phyloP scores from a whole-genome alignment of 2,888 invertebrate species.

The Lasioglossum leucozonium region DNA sequence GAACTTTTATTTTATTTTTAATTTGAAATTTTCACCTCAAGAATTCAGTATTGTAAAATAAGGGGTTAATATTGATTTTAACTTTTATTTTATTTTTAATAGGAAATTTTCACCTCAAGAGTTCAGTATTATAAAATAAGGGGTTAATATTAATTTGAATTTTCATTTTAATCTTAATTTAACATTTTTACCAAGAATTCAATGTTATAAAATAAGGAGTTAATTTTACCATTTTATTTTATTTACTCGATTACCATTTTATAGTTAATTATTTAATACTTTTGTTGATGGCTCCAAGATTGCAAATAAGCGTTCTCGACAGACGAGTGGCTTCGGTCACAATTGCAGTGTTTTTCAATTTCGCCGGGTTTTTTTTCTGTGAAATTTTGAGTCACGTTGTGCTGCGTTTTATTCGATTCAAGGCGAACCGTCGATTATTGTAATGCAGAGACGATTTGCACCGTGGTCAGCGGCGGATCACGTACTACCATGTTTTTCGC shows the following conservation, averaged over 20 bases:
- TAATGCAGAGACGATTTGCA: slow-evolving; percentile 6
- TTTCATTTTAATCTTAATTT: not conserved
- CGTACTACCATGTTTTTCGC: slow-evolving; percentile 24
- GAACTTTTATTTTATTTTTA: not conserved
- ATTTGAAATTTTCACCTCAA: not conserved
- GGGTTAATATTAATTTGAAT: not conserved
- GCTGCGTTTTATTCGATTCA: slow-evolving; percentile 11
- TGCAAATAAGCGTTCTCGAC: not conserved
- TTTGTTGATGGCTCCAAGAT: not conserved
- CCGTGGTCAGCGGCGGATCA: slow-evolving; percentile 40
- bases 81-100: no score
- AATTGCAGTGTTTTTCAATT: not conserved
- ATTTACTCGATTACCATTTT: no score
- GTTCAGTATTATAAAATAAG: not conserved
- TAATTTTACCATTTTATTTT: no score
- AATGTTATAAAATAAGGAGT: not conserved
- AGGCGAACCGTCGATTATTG: slow-evolving; percentile 20
- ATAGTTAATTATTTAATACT: no score
- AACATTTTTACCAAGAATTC: not conserved
- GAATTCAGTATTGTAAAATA: no score
- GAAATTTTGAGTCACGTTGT: slow-evolving; percentile 34
- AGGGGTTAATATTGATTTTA: no score
- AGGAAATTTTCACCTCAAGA: not conserved
- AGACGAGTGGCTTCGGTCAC: not conserved
- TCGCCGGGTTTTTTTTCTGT: not conserved